A percentile compares a stretch with the other conserved stretches of the same genome.
Conservation (phyloP, 1,140 invertebrate genomes). For the Orchesella cincta region DNA sequence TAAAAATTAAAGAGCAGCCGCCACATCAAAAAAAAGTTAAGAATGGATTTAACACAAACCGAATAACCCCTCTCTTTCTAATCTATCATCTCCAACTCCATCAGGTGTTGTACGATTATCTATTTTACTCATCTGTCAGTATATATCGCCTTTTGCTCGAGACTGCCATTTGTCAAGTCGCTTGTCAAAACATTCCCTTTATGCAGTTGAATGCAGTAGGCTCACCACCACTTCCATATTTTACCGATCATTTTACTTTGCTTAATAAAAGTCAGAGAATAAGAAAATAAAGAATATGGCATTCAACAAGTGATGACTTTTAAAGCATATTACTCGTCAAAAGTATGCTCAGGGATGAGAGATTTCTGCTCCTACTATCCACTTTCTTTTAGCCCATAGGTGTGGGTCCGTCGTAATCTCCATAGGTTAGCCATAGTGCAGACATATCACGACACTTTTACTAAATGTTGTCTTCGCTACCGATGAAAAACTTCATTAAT, state of each 20-base stretch:
- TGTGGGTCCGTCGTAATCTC: too few species aligned
- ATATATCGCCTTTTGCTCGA: constrained; percentile 17
- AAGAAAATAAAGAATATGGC: background rate
- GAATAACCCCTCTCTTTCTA: background rate
- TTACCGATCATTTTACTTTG: constrained; percentile 1
- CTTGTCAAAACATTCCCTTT: constrained; percentile 40
- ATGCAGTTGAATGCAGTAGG: background rate
- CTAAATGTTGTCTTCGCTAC: too few species aligned
- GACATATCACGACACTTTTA: too few species aligned
- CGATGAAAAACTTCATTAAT: too few species aligned
- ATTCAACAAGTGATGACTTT: too few species aligned
- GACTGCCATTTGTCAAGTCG: constrained; percentile 42
- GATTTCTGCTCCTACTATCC: too few species aligned
- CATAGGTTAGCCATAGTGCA: too few species aligned
- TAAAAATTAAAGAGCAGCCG: constrained; percentile 23
- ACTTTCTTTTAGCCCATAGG: too few species aligned
- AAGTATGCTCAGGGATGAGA: too few species aligned
- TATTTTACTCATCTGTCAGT: constrained; percentile 24
- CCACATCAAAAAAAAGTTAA: background rate
- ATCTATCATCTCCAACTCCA: constrained; percentile 12
- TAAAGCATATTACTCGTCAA: too few species aligned
- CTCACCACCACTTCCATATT: background rate
- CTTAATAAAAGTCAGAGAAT: background rate
- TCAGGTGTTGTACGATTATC: constrained; percentile 10
- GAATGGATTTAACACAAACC: constrained; percentile 2